Conservation (phyloP, 2,113 vertebrate genomes). For the Notarius quadriscutis region DNA sequence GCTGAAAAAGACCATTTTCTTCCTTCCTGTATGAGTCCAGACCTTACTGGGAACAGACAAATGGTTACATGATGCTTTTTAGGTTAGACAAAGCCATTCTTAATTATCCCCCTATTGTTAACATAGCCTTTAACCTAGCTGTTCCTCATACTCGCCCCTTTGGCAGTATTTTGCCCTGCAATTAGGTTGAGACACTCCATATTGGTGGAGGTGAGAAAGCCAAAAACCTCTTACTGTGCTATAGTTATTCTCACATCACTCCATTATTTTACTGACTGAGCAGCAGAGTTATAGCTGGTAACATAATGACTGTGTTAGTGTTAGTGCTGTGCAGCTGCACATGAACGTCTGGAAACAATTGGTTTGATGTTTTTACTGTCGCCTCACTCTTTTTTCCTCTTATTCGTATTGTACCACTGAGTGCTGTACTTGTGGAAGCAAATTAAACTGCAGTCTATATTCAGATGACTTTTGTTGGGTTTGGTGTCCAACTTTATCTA, state of each 20-base stretch:
- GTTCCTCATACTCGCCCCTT: constrained; percentile 19
- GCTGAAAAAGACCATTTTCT: not conserved
- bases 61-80: not conserved
- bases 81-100: not conserved
- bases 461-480: not conserved
- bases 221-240: constrained; percentile 18
- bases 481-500: constrained; percentile 6
- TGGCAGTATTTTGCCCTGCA: constrained; percentile 12
- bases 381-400: not conserved
- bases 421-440: not conserved
- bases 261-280: constrained; percentile 2
- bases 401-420: not conserved
- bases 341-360: constrained; percentile 40
- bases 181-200: constrained; percentile 3
- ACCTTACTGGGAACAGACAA: not conserved
- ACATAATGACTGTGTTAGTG: constrained; percentile 40
- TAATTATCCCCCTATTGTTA: not conserved
- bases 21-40: not conserved
- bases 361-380: constrained; percentile 28
- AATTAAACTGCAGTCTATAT: constrained; percentile 7
- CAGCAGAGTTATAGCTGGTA: constrained; percentile 25
- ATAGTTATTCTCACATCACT: constrained; percentile 26
- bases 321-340: constrained; percentile 37
- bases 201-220: constrained; percentile 5
- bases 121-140: constrained; percentile 22